Evolutionary conservation across 2,888 invertebrate species (phyloP), one percentile per base, ranked within the genome.

Genomic region (Poecilus cupreus): DNA sequence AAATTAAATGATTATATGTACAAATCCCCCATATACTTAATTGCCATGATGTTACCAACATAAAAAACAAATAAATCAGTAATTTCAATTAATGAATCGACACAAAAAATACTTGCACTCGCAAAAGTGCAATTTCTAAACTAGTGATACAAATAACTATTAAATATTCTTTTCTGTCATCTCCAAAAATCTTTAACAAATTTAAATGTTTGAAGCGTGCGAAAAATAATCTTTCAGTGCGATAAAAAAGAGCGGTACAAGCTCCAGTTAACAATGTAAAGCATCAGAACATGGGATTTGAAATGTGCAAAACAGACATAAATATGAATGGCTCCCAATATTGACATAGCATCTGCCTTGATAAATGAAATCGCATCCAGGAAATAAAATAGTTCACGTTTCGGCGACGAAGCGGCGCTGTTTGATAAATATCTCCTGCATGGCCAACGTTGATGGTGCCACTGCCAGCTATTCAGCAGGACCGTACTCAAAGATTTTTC

Each of bases 291-390:
- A 68, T 68, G 32, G 64, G 64, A 68, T 68, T 68, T 68, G 64
- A 68, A 68, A 68, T 68, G 64, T 68, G 64, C 64, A 68, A 68
- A 68, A 68, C 37, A 68, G 49, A 74, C 51, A 74, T 74, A 74
- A 74, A 74, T 74, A 74, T 74, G 74, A 74, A 74, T 74, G 22
- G 74, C 74, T 74, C 49, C 51, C 26, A 74, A 26, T 74, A 74
- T 32, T 74, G 74, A 49, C 74, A 74, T 74, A 74, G 46, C 74
- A 74, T 74, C 49, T 74, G 74, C 22, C 64, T 74, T 74, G 74
- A 74, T 74, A 74, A 49, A 74, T 74, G 74, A 74, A 74, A 74
- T 74, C 74, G 49, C 51, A 74, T 74, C 26, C 26, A 49, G 74
- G 49, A 74, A 74, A 74, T 51, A 74, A 74, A 74, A 74, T 74